Evolutionary conservation across 2,113 vertebrate species (phyloP).

Genomic region (Pollachius pollachius): DNA sequence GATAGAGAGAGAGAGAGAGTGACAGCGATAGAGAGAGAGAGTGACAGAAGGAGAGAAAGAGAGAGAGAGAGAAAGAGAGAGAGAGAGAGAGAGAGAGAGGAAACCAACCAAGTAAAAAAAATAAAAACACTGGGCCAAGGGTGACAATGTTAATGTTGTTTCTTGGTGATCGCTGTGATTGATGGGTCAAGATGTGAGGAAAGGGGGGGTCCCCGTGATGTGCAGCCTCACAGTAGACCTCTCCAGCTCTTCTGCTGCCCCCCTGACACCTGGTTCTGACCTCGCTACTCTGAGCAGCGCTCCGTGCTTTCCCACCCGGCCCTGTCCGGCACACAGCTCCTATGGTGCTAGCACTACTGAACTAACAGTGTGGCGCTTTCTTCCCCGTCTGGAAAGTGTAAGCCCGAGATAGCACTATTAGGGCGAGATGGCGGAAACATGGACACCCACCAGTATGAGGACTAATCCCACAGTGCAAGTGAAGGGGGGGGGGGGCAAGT

Average conservation of each 20-base stretch:
- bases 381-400: conserved; percentile 47
- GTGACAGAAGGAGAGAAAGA: conserved; percentile 11
- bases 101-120: no score
- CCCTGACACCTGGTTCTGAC: conserved; percentile 31
- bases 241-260: conserved; percentile 24
- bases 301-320: conserved; percentile 3
- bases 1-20: no score
- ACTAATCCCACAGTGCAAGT: conserved; percentile 17
- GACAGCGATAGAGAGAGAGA: neutral
- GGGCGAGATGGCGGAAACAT: conserved; percentile 37
- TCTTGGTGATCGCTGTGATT: conserved; percentile 40
- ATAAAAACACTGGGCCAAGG: conserved; percentile 15
- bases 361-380: conserved; percentile 9
- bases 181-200: conserved; percentile 34
- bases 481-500: neutral
- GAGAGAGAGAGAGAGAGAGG: no score
- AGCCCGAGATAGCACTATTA: conserved; percentile 16
- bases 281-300: conserved; percentile 18
- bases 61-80: neutral
- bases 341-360: no score
- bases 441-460: conserved; percentile 27
- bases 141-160: conserved; percentile 26
- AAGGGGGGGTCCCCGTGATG: conserved; percentile 33
- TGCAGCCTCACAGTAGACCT: conserved; percentile 25
- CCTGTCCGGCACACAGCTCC: conserved; percentile 24